Conservation (phyloP, 2,888 invertebrate species). For the Thyatira batis region DNA sequence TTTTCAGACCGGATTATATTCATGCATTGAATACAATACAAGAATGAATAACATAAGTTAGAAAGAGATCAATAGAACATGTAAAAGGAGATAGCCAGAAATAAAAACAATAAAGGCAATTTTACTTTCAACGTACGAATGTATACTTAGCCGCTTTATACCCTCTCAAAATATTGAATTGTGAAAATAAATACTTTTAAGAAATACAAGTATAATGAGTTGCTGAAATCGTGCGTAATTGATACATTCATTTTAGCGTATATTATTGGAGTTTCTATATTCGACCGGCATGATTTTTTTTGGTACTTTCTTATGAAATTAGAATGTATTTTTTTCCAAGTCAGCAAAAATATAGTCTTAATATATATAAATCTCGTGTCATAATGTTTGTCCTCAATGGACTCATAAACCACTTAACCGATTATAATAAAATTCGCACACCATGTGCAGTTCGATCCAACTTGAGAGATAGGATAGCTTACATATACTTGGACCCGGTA, state of each 20-base stretch:
- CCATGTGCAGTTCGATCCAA: too few species aligned
- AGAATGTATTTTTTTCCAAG: too few species aligned
- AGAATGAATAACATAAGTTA: not conserved
- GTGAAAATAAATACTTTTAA: not conserved
- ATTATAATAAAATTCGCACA: too few species aligned
- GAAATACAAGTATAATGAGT: not conserved
- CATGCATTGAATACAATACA: not conserved
- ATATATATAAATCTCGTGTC: too few species aligned
- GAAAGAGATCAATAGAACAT: not conserved
- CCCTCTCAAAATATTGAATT: not conserved
- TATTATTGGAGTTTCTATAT: not conserved
- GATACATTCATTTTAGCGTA: not conserved
- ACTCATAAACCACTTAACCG: too few species aligned
- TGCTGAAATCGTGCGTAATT: not conserved
- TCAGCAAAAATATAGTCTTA: too few species aligned
- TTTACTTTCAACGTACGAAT: not conserved
- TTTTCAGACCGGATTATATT: not conserved
- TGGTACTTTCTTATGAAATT: too few species aligned
- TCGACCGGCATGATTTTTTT: too few species aligned
- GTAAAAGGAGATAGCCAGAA: not conserved
- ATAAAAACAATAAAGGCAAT: not conserved
- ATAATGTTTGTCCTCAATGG: too few species aligned
- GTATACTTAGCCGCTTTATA: not conserved
- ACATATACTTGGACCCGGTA: too few species aligned
- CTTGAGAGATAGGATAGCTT: too few species aligned